Conservation (phyloP, 2,113 vertebrate species). For the Oncorhynchus keta region DNA sequence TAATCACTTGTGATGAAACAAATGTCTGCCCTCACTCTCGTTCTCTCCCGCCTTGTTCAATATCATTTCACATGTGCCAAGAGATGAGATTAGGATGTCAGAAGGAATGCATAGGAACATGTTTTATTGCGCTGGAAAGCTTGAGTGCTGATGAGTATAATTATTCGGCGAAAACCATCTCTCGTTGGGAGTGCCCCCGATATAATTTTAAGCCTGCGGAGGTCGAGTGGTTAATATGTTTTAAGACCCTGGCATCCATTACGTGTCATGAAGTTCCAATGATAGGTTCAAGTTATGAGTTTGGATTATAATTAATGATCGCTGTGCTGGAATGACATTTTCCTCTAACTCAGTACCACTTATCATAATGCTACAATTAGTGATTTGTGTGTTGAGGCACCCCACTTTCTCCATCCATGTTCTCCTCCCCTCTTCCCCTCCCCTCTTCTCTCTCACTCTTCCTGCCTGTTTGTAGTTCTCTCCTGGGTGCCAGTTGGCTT, state of each 20-base stretch:
- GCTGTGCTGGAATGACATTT: constrained; percentile 6
- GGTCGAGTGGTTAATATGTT: constrained; percentile 59
- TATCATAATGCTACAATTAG: constrained; percentile 37
- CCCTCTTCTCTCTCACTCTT: constrained; percentile 5
- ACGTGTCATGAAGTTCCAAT: constrained; percentile 53
- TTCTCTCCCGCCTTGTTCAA: constrained; percentile 49
- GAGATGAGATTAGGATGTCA: constrained; percentile 70
- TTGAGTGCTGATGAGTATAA: constrained; percentile 62
- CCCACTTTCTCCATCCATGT: constrained; percentile 12
- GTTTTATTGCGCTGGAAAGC: constrained; percentile 69
- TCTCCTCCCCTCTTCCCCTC: background rate
- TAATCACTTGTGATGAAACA: constrained; percentile 63
- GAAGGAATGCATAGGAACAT: constrained; percentile 64
- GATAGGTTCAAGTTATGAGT: constrained; percentile 56
- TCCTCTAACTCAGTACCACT: constrained; percentile 42
- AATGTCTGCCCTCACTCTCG: constrained; percentile 52
- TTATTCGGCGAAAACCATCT: constrained; percentile 64
- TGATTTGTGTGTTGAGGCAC: constrained; percentile 30
- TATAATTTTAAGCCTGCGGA: constrained; percentile 55
- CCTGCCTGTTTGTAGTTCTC: constrained; percentile 11
- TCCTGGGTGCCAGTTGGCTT: constrained; percentile 24
- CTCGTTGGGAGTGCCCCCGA: constrained; percentile 51
- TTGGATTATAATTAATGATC: constrained; percentile 52
- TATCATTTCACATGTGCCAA: constrained; percentile 53
- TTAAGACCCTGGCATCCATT: constrained; percentile 48